Percentiles rank a stretch among this genome's conserved stretches.
Evolutionary conservation across 2,113 vertebrate species (phyloP).

Genomic region (Coptodon bakossiorum): DNA sequence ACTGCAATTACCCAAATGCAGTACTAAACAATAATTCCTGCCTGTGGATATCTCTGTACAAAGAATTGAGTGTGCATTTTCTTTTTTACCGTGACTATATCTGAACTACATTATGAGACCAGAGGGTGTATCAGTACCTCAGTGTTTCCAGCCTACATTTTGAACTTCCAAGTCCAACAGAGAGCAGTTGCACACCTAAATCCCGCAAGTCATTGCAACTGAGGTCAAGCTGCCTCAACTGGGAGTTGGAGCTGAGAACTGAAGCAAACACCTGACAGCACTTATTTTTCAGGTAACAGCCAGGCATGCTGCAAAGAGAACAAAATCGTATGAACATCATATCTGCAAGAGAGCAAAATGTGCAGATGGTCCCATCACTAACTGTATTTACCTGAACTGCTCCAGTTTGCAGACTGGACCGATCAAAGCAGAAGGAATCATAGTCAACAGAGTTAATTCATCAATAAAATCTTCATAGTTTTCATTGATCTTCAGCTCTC

Average conservation of each 20-base stretch:
- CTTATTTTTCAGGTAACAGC: background rate
- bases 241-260: background rate
- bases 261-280: background rate
- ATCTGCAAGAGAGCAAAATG: background rate
- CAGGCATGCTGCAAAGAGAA: background rate
- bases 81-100: no score
- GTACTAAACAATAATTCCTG: no score
- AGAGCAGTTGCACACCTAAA: background rate
- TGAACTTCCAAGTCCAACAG: no score
- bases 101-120: no score
- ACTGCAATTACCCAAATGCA: no score
- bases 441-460: background rate
- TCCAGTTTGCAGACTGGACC: background rate
- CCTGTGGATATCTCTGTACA: no score
- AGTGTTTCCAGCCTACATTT: no score
- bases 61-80: no score
- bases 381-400: background rate
- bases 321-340: background rate
- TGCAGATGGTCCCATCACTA: background rate
- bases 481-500: accelerated
- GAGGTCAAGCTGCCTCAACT: background rate
- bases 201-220: background rate
- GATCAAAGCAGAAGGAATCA: background rate
- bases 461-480: background rate
- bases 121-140: no score